Base-by-base conservation (phyloP, 2,797 vertebrate species). In the Nothura maculosa region DNA sequence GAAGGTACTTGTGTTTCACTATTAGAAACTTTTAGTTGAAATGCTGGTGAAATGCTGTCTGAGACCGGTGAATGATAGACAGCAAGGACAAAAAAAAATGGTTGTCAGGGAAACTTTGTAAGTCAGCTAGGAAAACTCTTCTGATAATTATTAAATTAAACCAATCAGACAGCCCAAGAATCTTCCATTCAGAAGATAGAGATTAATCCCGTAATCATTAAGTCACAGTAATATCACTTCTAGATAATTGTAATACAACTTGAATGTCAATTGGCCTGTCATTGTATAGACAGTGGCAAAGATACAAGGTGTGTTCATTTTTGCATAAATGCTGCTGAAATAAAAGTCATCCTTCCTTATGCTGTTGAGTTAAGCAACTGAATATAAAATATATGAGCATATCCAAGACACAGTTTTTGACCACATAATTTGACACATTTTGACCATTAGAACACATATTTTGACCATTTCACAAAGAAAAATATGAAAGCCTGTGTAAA, bases 1-100 rank as follows among this genome's bases (percentile, higher is more conserved):
- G 91, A 94, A 86, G 94, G 94, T 87, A 81, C 73, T 91, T 90
- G 89, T 92, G 85, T 95, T 95, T 96, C 69, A 72, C 90, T 88
- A 84, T 92, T 72, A 38, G 87, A 92, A 85, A 95, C 86, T 60
- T 95, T 95, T 87, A 93, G 81, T 78, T 91, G 91, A 25, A 48
- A 48, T 93, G 74, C 47, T 95, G 87, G 82, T 90, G 25, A 47
- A 72, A 36, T 79, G 47, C 47, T 84, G 74, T 84, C 88, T 68
- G 82, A 77, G 75, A 70, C 62, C 79, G 54, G 81, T 70, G 60
- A 47, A 38, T 30, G 76, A 85, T 34, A 54, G 81, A 90, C 48
- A 76, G 38, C 63, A 77, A 52, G 80, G 34, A 30, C 34, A 75
- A 95, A 70, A 75, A 95, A 70, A 54, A 34, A 93, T 63, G 63